Base-by-base conservation (phyloP, 2,797 vertebrate species). In the Intellagama lesueurii region DNA sequence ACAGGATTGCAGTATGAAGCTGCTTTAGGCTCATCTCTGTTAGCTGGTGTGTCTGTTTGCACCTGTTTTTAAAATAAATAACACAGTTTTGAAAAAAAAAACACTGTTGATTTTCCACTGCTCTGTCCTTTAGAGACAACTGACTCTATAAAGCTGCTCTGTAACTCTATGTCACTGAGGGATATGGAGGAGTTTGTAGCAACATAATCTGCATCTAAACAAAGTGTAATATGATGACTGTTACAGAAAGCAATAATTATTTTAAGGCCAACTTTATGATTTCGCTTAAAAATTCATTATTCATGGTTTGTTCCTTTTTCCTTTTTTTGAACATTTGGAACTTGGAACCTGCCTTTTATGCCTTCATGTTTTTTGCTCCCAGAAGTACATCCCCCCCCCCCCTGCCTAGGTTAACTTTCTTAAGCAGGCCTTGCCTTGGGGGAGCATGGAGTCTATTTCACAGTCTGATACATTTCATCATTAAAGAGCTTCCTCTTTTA, bases 381-480 rank as follows among this genome's bases (percentile, higher is more conserved):
- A 32, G 72, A 72, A 56, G 44, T 44, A 49, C n/a, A 75, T 56
- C 11, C 52, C 52, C 52, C 9, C 52, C 52, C 60, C 60, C 60
- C 26, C 40, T 47, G 76, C 44, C 35, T 26, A 8, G 17, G 40
- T 47, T 77, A 77, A 28, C 76, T 77, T 28, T 64, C 56, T 26
- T 26, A 9, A 81, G 32, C n/a, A 60, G 52, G 85, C 40, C 4
- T 87, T 88, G 1, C 83, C 2, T 80, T 88, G 89, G 9, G 92
- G 91, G 12, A 0, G 49, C 77, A 4, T 68, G 88, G 49, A 16
- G 86, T 91, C 70, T 85, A 14, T 88, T 91, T 92, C 88, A 75
- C 22, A 73, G 49, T 79, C 89, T 88, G 52, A 66, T 91, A n/a
- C 56, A 32, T 90, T 91, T 72, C 14, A 14, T 35, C 90, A 47